These are phyloP conservation scores for Helicorthomorpha holstii DNA, from an alignment of 1,140 invertebrate genomes.

Conservation along the genomic window DNA sequence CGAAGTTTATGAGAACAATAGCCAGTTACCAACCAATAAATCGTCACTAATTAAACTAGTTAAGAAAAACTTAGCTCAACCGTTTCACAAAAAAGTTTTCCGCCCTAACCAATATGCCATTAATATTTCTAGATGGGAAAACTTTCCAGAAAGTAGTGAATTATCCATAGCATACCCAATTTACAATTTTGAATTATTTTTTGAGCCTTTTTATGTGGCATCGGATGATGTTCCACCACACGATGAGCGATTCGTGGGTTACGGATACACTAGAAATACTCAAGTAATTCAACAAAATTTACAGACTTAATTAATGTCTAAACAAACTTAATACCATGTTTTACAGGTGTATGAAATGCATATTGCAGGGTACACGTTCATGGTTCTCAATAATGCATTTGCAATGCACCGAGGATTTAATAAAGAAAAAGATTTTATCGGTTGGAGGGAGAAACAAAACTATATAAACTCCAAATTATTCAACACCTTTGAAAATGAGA, in stretches of 20 bases:
- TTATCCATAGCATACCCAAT: conserved; percentile 60
- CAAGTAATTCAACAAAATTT: no score
- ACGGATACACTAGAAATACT: conserved; percentile 85
- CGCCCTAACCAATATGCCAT: conserved; percentile 83
- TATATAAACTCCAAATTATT: no score
- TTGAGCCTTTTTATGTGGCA: conserved; percentile 86
- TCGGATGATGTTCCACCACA: conserved; percentile 62
- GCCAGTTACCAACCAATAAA: conserved; percentile 60
- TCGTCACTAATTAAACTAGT: conserved; percentile 52
- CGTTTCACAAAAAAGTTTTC: conserved; percentile 83
- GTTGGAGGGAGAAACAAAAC: no score
- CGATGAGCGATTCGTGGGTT: conserved; percentile 83
- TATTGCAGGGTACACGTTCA: no score
- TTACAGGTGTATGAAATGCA: no score
- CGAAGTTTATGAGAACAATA: conserved; percentile 58
- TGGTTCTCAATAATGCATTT: no score
- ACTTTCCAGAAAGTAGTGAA: conserved; percentile 24
- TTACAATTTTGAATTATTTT: conserved; percentile 69
- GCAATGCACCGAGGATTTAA: no score
- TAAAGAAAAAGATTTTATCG: no score
- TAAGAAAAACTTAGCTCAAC: conserved; percentile 55
- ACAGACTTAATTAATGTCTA: no score
- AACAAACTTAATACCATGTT: no score
- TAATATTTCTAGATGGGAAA: conserved; percentile 65
- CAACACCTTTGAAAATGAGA: no score